Evolutionary conservation across 1,140 invertebrate species (phyloP), one percentile per base, ranked within the genome.

Genomic region (Caenorhabditis brenneri): DNA sequence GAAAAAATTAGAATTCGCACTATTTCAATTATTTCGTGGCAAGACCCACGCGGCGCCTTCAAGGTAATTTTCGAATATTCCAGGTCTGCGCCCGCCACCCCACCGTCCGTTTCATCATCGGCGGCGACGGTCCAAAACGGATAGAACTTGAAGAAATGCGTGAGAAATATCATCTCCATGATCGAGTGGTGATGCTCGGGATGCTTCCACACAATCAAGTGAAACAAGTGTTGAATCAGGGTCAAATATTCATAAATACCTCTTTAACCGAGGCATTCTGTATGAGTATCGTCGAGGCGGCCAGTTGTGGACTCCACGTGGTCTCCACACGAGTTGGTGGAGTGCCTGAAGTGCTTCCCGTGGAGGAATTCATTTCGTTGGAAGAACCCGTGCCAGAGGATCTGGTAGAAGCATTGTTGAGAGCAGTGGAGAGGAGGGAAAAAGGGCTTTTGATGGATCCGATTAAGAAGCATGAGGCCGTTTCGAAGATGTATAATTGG

Each of bases 241-340:
- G 96, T 16, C 83, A 99, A 92, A 96, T 99, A 87, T 97, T 99
- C 92, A 92, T 99, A 19, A 99, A 99, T 91, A 98, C 97, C 33
- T 99, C 97, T 24, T 91, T 99, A 16, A 99, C 97, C 0, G 98
- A 99, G 91, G 97, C 97, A 10, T 99, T 99, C 92, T 99, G 98
- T 91, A 99, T 99, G 94, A 96, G 96, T 48, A 99, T 99, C 87
- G 96, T 99, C 31, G 97, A 99, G 92, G 97, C 97, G 42, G 97
- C 96, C n/a, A 94, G 95, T 69, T 99, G 97, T 93, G 97, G 95
- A 16, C 92, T 99, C 19, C 95, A 98, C 92, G 96, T 99, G 19
- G 97, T 99, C 0, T 97, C 96, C 39, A 99, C 98, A 3, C 94
- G 93, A 92, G 98, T 99, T 79, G 98, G 98, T 42, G 98, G 98